Evolutionary conservation across 2,888 invertebrate genomes (phyloP).

Genomic region (Ctena decussata): DNA sequence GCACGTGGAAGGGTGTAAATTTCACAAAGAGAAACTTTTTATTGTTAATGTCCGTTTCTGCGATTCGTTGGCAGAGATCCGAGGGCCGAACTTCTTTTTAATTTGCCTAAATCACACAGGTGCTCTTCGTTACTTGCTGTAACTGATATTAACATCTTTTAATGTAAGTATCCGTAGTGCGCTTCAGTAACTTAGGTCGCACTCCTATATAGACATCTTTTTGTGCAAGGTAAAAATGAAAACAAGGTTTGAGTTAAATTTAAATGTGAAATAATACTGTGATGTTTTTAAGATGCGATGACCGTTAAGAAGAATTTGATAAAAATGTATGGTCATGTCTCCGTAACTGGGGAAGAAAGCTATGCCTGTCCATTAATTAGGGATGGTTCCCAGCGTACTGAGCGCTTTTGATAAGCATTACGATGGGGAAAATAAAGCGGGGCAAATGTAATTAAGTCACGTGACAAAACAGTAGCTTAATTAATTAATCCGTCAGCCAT

Average conservation of each 20-base stretch:
- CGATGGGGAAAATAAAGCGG: no score
- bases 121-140: not conserved
- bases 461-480: no score
- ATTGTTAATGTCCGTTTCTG: not conserved
- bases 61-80: not conserved
- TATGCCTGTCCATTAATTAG: not conserved
- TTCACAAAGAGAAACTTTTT: not conserved
- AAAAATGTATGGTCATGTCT: not conserved
- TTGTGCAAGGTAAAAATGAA: not conserved
- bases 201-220: not conserved
- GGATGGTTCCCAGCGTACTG: no score
- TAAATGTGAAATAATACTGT: not conserved
- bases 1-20: not conserved
- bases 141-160: not conserved
- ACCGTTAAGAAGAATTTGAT: not conserved
- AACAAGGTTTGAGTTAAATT: not conserved
- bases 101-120: not conserved
- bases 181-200: constrained; percentile 1
- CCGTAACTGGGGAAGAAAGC: not conserved
- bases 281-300: not conserved
- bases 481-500: no score
- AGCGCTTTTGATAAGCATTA: no score
- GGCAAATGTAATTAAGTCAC: no score
- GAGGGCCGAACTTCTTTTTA: not conserved
- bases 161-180: not conserved